Evolutionary conservation across 2,888 invertebrate genomes (phyloP), one percentile per base, ranked within the genome.

Genomic region (Sphaerophoria taeniata): DNA sequence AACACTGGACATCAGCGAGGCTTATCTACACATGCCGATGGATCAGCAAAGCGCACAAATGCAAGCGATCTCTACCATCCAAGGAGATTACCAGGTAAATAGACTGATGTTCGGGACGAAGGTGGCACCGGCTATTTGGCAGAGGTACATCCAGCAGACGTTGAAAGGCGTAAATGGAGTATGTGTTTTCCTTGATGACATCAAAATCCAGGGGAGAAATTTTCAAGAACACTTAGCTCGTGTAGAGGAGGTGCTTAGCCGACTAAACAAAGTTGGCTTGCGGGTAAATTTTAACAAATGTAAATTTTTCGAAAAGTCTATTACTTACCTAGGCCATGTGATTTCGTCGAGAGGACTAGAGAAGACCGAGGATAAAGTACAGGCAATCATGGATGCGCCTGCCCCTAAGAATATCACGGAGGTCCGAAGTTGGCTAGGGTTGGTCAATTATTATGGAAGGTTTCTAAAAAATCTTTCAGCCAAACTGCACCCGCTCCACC

Each of bases 251-350:
- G 77, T 77, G 3, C 63, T 56, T 11, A 3, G 39, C 2, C 55
- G 45, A 51, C 3, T 88, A 6, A 47, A 71, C 6, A 69, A 85
- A 6, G 72, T 84, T 36, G 87, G 87, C 31, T 51, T 87, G 6
- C 87, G 87, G 1, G 83, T 88, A 1, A 80, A 87, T 24, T 61
- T 70, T 6, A 53, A 71, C 16, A 89, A 89, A 72, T 89, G 89
- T 69, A 70, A 84, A 16, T 88, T 90, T 69, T 89, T 88, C 33
- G 60, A 87, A 70, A 67, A 65, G 0, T 73, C 87, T 56, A 71
- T 88, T 51, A 81, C 80, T 9, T 89, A 77, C n/a, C 71, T 90
- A 12, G 90, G 89, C 3, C 89, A 90, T 53, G 79, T 79, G 3
- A 89, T 91, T 58, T 86, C 87, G 24, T 86, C 73, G 31, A 51